These are phyloP conservation scores for Daubentonia madagascariensis DNA, from an alignment of 2,113 vertebrate species.

Conservation along the genomic window DNA sequence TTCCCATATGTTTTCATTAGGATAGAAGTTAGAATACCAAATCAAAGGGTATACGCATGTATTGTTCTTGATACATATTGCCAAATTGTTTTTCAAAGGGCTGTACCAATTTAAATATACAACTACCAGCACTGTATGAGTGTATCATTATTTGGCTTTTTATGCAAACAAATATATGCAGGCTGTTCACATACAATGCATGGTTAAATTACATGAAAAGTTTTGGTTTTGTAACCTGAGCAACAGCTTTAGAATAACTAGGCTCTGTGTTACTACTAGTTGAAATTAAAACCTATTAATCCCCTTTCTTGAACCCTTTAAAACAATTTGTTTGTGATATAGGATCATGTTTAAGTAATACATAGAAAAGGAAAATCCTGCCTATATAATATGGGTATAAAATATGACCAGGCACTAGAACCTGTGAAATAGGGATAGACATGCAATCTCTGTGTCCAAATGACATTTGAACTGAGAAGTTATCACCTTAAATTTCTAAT, in stretches of 20 bases:
- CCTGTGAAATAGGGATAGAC: not conserved
- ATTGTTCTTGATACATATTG: not conserved
- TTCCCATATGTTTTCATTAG: not conserved
- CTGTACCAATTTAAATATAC: not conserved
- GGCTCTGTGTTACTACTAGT: not conserved
- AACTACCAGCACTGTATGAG: not conserved
- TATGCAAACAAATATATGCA: not conserved
- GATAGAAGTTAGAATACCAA: not conserved
- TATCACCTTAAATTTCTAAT: not conserved
- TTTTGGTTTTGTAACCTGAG: not conserved
- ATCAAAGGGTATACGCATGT: not conserved
- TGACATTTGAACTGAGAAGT: not conserved
- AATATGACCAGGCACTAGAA: not conserved
- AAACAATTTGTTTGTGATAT: not conserved
- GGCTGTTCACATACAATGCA: not conserved
- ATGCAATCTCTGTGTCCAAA: not conserved
- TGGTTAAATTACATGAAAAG: not conserved
- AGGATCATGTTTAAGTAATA: constrained; percentile 25
- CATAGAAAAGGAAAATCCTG: not conserved
- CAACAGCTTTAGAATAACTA: not conserved
- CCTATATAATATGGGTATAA: not conserved
- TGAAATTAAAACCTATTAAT: not conserved
- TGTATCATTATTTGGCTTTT: not conserved
- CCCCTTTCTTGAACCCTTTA: not conserved
- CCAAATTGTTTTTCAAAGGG: not conserved